Evolutionary conservation across 2,888 invertebrate species (phyloP), one percentile per base, ranked within the genome.

Genomic region (Microctonus hyperodae): DNA sequence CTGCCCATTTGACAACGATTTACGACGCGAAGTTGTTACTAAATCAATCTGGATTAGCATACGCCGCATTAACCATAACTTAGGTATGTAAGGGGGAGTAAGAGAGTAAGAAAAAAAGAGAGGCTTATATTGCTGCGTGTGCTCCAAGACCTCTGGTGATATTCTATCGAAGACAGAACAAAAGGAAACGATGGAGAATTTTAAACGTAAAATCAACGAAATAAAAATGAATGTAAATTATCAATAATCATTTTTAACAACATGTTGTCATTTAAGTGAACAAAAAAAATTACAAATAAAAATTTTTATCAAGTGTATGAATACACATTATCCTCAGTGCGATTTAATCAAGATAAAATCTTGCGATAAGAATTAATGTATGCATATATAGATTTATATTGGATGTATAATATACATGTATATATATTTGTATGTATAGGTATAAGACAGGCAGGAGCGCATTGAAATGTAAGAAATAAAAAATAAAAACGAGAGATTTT

Each of bases 31-130:
- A 73, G 72, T 73, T 75, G 74, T 75, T 76, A 76, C 76, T 81
- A 81, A 81, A 81, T 81, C 81, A 80, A 81, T 81, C 78, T 74
- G 78, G 78, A 81, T 80, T 81, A 80, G 80, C 80, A 81, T 81
- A 79, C 76, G 74, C 70, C 62, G 65, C 67, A 71, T 66, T 70
- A 65, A 71, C 77, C 76, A 73, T 77, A 73, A 73, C 78, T 78
- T 78, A 70, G 50, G 50, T 20, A 50, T 50, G 23, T 25, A 16
- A 28, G 23, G 25, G 28, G 16, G 7, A 44, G 16, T 1, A 44
- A 44, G 44, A 44, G 13, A n/a, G 37, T 13, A 3, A 37, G n/a
- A 37, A 2, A 37, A 37, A 37, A 37, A n/a, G 44, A 20, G 44
- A 44, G 31, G 59, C 59, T 59, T 40, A 56, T 56, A 28, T 59